Evolutionary conservation across 1,140 invertebrate species (phyloP).

Genomic region (Heliconius melpomene): DNA sequence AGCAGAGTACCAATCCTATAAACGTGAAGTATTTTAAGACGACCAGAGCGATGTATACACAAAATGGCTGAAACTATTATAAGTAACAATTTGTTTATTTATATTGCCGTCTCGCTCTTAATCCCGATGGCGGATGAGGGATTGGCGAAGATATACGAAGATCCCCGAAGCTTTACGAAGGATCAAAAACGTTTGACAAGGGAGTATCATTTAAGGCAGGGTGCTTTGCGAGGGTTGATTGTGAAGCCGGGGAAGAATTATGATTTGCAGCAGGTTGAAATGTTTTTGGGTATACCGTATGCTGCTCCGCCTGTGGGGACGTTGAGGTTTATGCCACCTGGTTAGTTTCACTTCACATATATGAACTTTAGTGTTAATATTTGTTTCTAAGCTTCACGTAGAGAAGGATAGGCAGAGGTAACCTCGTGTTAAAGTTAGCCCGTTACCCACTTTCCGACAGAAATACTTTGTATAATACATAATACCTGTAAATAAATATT

Average conservation of each 20-base stretch:
- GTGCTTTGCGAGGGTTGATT: constrained; percentile 82
- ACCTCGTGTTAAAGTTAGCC: too few species aligned
- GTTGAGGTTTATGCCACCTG: constrained; percentile 93
- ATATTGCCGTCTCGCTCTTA: constrained; percentile 70
- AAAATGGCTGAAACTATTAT: constrained; percentile 71
- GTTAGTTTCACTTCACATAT: constrained; percentile 53
- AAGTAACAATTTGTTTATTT: constrained; percentile 77
- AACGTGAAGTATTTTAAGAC: constrained; percentile 67
- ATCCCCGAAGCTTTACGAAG: constrained; percentile 57
- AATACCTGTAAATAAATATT: too few species aligned
- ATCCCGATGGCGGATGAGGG: constrained; percentile 65
- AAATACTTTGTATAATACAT: too few species aligned
- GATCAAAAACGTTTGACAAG: constrained; percentile 71
- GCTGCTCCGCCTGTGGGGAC: constrained; percentile 92
- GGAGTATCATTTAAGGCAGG: constrained; percentile 82
- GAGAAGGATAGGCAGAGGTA: too few species aligned
- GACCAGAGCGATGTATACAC: constrained; percentile 63
- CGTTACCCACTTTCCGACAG: too few species aligned
- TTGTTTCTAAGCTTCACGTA: too few species aligned
- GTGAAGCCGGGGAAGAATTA: constrained; percentile 81
- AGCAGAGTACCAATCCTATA: constrained; percentile 47
- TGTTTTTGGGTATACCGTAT: constrained; percentile 92
- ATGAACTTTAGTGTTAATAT: background rate
- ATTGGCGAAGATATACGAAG: constrained; percentile 63
- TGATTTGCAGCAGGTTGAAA: constrained; percentile 82